Evolutionary conservation across 2,797 vertebrate species (phyloP).

Genomic region (Anas acuta): DNA sequence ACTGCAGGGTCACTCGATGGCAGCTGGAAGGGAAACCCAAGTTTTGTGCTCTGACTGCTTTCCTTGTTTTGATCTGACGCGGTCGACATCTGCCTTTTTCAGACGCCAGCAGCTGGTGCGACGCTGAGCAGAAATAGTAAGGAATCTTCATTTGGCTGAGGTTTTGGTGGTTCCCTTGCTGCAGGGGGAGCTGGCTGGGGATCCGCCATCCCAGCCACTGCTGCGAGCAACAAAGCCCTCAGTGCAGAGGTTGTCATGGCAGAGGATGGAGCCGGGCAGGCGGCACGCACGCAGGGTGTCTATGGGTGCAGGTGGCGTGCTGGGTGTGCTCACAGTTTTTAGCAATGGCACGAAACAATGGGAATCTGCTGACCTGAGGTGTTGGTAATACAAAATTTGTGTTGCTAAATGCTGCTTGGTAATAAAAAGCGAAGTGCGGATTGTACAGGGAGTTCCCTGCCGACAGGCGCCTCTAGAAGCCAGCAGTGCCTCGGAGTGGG

Average conservation of each 20-base stretch:
- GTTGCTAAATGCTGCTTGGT: not conserved
- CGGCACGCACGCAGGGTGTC: rapidly evolving
- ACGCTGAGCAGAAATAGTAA: not conserved
- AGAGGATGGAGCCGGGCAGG: not conserved
- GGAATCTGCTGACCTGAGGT: not conserved
- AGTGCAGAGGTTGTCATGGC: rapidly evolving
- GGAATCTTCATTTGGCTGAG: not conserved
- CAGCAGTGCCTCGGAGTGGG: not conserved
- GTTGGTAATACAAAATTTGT: not conserved
- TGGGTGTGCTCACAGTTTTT: not conserved
- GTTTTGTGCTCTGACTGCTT: not conserved
- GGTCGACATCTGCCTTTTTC: not conserved
- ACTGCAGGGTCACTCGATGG: not conserved
- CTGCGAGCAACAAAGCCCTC: not conserved
- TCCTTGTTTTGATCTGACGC: not conserved
- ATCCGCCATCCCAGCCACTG: not conserved
- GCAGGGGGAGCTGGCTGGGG: not conserved
- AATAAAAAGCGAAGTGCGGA: not conserved
- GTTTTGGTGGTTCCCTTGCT: not conserved
- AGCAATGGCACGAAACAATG: not conserved
- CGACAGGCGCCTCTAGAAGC: not conserved
- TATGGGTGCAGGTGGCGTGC: not conserved
- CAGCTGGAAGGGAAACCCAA: not conserved
- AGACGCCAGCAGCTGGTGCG: not conserved
- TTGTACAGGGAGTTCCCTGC: not conserved